These are phyloP conservation scores for Mohoua ochrocephala DNA, from an alignment of 2,113 vertebrate genomes.

Conservation along the genomic window DNA sequence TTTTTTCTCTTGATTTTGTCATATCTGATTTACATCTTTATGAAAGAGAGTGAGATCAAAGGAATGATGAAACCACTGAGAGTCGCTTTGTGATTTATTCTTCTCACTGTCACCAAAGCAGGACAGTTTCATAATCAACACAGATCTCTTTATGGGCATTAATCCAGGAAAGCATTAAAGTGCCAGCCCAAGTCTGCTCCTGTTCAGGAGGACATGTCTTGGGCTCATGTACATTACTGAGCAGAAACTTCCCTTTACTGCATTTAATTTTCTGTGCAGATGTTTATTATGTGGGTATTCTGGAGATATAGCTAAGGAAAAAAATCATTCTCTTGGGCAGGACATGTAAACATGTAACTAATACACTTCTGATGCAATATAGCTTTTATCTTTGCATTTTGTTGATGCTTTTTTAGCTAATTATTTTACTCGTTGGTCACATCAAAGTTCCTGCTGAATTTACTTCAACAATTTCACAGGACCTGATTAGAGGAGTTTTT, in stretches of 20 bases:
- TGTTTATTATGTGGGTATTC: background rate
- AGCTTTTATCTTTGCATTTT: background rate
- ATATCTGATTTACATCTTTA: background rate
- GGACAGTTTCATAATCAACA: constrained; percentile 43
- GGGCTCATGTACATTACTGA: background rate
- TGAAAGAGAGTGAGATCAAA: constrained; percentile 13
- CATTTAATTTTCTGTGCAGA: background rate
- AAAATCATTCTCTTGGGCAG: background rate
- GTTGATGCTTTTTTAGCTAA: background rate
- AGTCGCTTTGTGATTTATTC: background rate
- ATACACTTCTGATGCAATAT: background rate
- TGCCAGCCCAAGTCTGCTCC: background rate
- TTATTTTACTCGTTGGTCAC: background rate
- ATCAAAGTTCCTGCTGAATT: background rate
- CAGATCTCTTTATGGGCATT: background rate
- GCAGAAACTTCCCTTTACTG: background rate
- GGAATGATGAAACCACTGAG: background rate
- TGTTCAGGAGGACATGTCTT: background rate
- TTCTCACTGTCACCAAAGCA: constrained; percentile 4
- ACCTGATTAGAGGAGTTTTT: background rate
- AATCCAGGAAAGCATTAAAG: background rate
- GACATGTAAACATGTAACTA: background rate
- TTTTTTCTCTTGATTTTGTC: background rate
- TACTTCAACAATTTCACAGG: background rate
- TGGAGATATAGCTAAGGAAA: background rate